Evolutionary conservation across 2,888 invertebrate genomes (phyloP).

Genomic region (Axea sp.): DNA sequence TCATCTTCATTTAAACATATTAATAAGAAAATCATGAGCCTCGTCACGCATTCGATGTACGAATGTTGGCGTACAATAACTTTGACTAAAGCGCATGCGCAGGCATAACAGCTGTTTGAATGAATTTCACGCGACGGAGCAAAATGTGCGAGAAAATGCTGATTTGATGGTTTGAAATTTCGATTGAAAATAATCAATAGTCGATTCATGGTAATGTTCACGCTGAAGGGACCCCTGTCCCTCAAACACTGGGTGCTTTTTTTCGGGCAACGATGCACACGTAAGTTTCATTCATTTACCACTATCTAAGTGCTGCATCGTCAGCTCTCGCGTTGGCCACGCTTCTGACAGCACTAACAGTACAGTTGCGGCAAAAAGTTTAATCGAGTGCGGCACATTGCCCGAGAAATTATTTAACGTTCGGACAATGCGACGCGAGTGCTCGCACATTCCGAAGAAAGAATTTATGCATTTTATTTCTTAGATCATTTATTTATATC

Average conservation of each 20-base stretch:
- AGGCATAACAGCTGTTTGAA: slow-evolving; percentile 27
- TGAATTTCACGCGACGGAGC: not conserved
- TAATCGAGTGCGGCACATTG: too few species aligned
- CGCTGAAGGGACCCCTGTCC: slow-evolving; percentile 57
- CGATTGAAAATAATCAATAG: not conserved
- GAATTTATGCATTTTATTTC: too few species aligned
- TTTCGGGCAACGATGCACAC: slow-evolving; percentile 65
- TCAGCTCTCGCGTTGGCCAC: slow-evolving; percentile 2
- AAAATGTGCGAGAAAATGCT: slow-evolving; percentile 9
- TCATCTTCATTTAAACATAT: too few species aligned
- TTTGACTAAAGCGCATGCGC: slow-evolving; percentile 22
- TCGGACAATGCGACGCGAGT: too few species aligned
- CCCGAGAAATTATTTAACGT: too few species aligned
- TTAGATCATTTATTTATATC: too few species aligned
- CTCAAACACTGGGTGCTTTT: slow-evolving; percentile 63
- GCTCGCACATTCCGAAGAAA: too few species aligned
- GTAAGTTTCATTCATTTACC: slow-evolving; percentile 66
- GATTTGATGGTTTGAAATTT: slow-evolving; percentile 16
- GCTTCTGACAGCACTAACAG: slow-evolving; percentile 2
- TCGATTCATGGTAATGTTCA: slow-evolving; percentile 51
- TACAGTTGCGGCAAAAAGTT: slow-evolving; percentile 14
- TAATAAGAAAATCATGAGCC: too few species aligned
- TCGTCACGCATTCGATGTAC: too few species aligned
- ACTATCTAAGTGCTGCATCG: slow-evolving; percentile 6
- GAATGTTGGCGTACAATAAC: not conserved